These are phyloP conservation scores for Ptychobarbus kaznakovi DNA, from an alignment of 2,797 vertebrate species.

Conservation along the genomic window DNA sequence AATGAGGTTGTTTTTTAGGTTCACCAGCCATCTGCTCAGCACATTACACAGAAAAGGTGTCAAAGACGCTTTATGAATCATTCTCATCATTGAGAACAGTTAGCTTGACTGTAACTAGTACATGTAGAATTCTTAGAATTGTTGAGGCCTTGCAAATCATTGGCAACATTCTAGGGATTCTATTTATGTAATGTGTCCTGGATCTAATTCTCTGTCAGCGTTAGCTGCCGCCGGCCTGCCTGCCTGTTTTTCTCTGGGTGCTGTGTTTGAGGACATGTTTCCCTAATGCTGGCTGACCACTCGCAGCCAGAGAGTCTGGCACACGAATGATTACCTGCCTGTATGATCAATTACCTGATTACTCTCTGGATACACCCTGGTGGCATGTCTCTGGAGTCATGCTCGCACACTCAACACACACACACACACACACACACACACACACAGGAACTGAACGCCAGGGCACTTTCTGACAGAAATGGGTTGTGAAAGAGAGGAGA, in stretches of 20 bases:
- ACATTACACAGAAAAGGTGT: constrained; percentile 19
- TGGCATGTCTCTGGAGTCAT: constrained; percentile 45
- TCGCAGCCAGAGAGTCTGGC: constrained; percentile 78
- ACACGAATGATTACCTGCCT: constrained; percentile 83
- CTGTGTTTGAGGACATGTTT: constrained; percentile 73
- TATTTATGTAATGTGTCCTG: constrained; percentile 60
- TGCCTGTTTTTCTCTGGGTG: constrained; percentile 51
- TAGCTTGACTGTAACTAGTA: neutral
- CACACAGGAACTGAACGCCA: constrained; percentile 11
- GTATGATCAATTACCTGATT: constrained; percentile 85
- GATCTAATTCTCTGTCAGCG: constrained; percentile 67
- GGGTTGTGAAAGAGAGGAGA: too few relatives aligned
- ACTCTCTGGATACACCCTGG: constrained; percentile 76
- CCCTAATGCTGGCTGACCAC: constrained; percentile 70
- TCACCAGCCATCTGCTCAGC: constrained; percentile 30
- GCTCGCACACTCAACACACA: neutral
- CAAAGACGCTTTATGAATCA: constrained; percentile 30
- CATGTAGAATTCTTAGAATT: constrained; percentile 10
- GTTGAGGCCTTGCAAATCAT: constrained; percentile 36
- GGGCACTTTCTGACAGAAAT: constrained; percentile 43
- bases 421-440: constrained; percentile 21
- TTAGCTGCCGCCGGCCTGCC: constrained; percentile 25
- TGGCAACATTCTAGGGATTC: constrained; percentile 44
- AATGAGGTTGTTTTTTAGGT: constrained; percentile 21
- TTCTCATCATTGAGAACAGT: neutral